phyloP scores from a whole-genome alignment of 1,140 invertebrate species.

The Caerostris extrusa region DNA sequence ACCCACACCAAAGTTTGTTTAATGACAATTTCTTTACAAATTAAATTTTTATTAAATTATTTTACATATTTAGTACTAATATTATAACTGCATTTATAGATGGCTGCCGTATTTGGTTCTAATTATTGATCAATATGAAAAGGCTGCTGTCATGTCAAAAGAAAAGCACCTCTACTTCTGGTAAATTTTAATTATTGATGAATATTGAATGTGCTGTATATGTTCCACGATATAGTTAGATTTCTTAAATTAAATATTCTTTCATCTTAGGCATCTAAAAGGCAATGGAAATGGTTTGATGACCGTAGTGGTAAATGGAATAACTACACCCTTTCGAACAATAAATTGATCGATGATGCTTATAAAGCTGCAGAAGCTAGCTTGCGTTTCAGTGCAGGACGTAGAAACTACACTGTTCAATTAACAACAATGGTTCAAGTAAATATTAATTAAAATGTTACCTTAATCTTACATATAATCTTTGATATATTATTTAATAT shows the following conservation, averaged over 20 bases:
- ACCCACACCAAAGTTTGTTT: constrained; percentile 68
- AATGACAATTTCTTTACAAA: not conserved
- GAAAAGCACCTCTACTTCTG: constrained; percentile 88
- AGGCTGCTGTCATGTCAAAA: constrained; percentile 87
- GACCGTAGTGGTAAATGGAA: constrained; percentile 91
- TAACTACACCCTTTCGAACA: constrained; percentile 88
- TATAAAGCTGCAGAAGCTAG: constrained; percentile 89
- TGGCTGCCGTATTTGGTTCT: constrained; percentile 91
- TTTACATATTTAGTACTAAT: constrained; percentile 2
- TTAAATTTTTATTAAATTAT: not conserved
- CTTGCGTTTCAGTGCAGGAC: constrained; percentile 88
- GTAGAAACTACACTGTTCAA: constrained; percentile 90
- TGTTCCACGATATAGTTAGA: not conserved
- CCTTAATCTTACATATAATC: not conserved
- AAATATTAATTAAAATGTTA: not conserved
- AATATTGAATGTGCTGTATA: not conserved
- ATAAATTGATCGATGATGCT: constrained; percentile 91
- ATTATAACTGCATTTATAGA: constrained; percentile 84
- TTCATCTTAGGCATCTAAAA: constrained; percentile 61
- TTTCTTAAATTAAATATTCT: not conserved
- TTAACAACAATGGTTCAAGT: constrained; percentile 90
- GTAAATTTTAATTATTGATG: constrained; percentile 81
- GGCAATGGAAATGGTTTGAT: constrained; percentile 93
- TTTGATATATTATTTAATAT: not conserved
- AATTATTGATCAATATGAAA: constrained; percentile 91